Conservation (phyloP, 1,140 invertebrate genomes). For the Orchestia grillus region DNA sequence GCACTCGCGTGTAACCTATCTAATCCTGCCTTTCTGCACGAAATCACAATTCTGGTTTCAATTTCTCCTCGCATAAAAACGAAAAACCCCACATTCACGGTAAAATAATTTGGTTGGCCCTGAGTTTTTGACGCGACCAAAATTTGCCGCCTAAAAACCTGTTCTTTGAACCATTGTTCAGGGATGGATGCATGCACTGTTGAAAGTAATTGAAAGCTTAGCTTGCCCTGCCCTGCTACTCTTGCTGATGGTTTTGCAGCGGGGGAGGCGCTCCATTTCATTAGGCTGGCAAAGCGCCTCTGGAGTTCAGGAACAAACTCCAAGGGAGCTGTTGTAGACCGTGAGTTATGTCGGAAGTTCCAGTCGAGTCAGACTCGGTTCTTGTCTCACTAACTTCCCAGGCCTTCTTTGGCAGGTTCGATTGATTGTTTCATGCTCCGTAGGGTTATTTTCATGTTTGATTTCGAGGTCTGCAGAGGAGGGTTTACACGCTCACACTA, state of each 20-base stretch:
- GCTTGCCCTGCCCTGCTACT: neutral
- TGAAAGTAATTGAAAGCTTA: neutral
- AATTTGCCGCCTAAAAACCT: neutral
- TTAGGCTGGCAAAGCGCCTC: neutral
- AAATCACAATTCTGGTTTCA: neutral
- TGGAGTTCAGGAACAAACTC: constrained; percentile 7
- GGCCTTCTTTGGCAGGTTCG: neutral
- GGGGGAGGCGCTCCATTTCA: constrained; percentile 5
- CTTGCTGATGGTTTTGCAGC: neutral
- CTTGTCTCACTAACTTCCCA: neutral
- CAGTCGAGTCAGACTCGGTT: neutral
- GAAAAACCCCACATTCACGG: neutral
- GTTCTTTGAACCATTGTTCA: constrained; percentile 1
- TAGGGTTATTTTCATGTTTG: neutral
- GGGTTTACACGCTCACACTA: neutral
- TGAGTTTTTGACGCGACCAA: neutral
- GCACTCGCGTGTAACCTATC: neutral
- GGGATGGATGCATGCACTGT: neutral
- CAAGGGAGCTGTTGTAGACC: neutral
- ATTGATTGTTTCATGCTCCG: constrained; percentile 20
- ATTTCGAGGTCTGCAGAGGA: neutral
- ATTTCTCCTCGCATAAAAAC: neutral
- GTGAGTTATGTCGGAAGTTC: constrained; percentile 37
- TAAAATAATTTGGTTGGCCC: neutral
- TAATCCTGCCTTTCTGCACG: neutral